phyloP scores from a whole-genome alignment of 2,797 vertebrate species.

The Hydrocynus forskahlii region DNA sequence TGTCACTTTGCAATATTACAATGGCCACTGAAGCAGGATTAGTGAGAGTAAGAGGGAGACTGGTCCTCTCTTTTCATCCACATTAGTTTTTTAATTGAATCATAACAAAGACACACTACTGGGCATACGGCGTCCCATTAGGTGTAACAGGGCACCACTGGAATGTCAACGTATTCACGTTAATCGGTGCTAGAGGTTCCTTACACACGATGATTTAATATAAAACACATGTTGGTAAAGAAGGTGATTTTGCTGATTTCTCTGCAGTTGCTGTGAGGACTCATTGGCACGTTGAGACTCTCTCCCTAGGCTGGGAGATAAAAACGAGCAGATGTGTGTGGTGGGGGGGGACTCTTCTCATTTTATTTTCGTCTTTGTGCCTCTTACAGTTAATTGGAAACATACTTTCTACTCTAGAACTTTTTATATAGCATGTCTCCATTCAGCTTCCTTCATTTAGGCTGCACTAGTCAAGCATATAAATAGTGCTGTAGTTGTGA shows the following conservation, averaged over 20 bases:
- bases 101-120: conserved; percentile 44
- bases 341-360: neutral
- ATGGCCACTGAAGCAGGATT: conserved; percentile 36
- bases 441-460: neutral
- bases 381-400: conserved; percentile 43
- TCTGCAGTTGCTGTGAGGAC: neutral
- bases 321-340: conserved; percentile 14
- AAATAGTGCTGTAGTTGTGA: conserved; percentile 21
- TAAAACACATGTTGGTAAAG: conserved; percentile 40
- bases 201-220: conserved; percentile 39
- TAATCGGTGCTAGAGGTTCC: conserved; percentile 35
- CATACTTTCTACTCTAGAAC: conserved; percentile 5
- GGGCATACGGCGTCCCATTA: conserved; percentile 40
- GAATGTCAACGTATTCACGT: conserved; percentile 44
- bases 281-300: neutral
- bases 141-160: conserved; percentile 50
- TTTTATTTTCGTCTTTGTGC: conserved; percentile 37
- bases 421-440: conserved; percentile 1
- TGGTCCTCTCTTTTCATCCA: conserved; percentile 44
- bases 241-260: conserved; percentile 38
- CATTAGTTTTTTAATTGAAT: conserved; percentile 55
- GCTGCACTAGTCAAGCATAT: neutral
- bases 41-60: conserved; percentile 25
- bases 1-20: conserved; percentile 29
- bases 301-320: conserved; percentile 27